These are phyloP conservation scores for Limnephilus rhombicus DNA, from an alignment of 2,888 invertebrate species.

Conservation along the genomic window DNA sequence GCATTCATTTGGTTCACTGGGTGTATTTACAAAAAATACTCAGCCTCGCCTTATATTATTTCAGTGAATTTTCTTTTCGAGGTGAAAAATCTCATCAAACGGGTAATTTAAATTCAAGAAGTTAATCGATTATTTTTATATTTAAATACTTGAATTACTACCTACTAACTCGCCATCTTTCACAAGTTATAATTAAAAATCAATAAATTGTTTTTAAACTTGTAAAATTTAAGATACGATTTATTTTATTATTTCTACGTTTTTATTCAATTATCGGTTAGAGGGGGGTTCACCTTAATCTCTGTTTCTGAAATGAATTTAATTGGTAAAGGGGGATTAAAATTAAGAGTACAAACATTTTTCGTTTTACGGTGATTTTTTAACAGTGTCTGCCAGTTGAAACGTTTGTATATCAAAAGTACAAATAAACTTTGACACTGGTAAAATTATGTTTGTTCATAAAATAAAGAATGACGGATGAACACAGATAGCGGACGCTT, in stretches of 20 bases:
- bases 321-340: neutral
- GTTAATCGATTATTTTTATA: slow-evolving; percentile 18
- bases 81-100: slow-evolving; percentile 38
- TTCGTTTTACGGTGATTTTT: neutral
- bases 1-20: slow-evolving; percentile 39
- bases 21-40: slow-evolving; percentile 46
- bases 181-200: neutral
- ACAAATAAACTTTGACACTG: neutral
- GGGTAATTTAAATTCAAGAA: slow-evolving; percentile 59
- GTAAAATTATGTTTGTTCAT: neutral
- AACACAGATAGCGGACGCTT: slow-evolving; percentile 5
- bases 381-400: neutral
- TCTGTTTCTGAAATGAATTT: neutral
- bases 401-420: neutral
- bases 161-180: neutral
- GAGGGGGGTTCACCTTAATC: neutral
- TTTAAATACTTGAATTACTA: neutral
- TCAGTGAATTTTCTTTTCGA: slow-evolving; percentile 38
- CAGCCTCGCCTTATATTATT: slow-evolving; percentile 51
- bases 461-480: neutral
- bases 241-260: neutral
- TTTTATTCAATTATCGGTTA: neutral
- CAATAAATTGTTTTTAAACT: neutral
- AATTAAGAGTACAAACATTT: neutral
- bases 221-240: neutral